Evolutionary conservation across 2,113 vertebrate species (phyloP), one percentile per base, ranked within the genome.

Genomic region (Paedocypris sp.): DNA sequence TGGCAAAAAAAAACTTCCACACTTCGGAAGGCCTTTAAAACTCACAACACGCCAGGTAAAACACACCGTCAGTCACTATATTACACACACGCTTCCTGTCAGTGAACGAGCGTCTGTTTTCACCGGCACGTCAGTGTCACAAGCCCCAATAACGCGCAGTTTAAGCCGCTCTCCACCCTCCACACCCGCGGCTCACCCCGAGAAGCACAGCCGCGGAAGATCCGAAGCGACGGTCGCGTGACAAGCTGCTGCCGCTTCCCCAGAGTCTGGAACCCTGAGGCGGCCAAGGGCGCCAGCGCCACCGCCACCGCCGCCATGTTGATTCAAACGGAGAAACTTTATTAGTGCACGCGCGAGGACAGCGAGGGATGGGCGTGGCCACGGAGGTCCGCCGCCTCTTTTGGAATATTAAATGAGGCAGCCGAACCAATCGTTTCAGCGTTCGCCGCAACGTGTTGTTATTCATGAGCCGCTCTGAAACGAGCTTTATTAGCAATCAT

Each of bases 231-330:
- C 5, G 67, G 22, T 13, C 66, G 68, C 41, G 26, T 48, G 3
- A 60, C 28, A 0, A 23, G 63, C 19, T 61, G 23, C 1, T 61
- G 63, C 6, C 66, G 43, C 1, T 49, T 68, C 0, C 77, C 59
- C 33, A 80, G 19, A 43, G 10, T 45, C 16, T 62, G 64, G 25
- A 75, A 53, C 6, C 68, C 68, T 31, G 59, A 19, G 1, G 61
- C 62, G 25, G 59, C 65, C 78, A 79, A 79, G 77, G 80, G 79
- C 71, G 77, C 78, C 43, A n/a, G n/a, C n/a, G n/a, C 72, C 18
- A 49, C 67, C 67, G 54, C n/a, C n/a, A n/a, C n/a, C n/a, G 61
- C 77, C 68, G 82, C 82, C 85, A 87, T 87, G 66, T 81, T 82
- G 73, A 22, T 58, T 82, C 67, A 45, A 70, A 69, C 57, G 19